Evolutionary conservation across 2,113 vertebrate genomes (phyloP).

Genomic region (Anoura caudifer): DNA sequence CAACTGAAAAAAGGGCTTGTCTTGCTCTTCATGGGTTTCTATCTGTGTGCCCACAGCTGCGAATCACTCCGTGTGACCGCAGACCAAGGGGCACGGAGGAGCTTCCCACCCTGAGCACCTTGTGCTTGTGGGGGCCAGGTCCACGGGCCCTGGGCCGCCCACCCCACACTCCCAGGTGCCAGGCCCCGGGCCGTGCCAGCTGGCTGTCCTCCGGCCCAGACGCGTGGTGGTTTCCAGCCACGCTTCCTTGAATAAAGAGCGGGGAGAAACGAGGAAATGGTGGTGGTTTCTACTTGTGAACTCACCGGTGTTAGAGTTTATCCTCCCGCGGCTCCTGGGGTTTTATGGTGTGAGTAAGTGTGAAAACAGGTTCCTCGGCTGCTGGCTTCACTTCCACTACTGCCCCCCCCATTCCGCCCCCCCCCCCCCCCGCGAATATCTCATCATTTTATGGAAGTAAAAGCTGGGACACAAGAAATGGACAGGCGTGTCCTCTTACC

Average conservation of each 20-base stretch:
- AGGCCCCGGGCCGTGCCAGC: not conserved
- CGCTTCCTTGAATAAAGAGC: not conserved
- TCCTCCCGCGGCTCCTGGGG: conserved; percentile 38
- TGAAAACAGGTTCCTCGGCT: not conserved
- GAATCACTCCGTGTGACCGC: not conserved
- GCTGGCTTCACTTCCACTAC: not conserved
- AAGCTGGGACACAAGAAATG: conserved; percentile 47
- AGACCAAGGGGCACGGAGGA: not conserved
- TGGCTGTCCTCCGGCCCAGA: not conserved
- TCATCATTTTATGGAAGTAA: conserved; percentile 30
- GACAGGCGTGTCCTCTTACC: conserved; percentile 42
- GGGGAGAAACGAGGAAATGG: not conserved
- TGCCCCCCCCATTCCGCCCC: too few species aligned
- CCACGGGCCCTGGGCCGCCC: not conserved
- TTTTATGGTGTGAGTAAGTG: conserved; percentile 38
- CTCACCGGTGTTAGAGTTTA: conserved; percentile 28
- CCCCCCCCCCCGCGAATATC: not conserved
- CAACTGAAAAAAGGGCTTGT: not conserved
- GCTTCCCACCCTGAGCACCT: not conserved
- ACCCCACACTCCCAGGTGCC: not conserved
- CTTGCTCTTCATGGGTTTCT: not conserved
- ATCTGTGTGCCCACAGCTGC: not conserved
- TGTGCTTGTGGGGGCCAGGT: not conserved
- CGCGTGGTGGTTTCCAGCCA: not conserved
- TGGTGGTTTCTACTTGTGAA: conserved; percentile 33